phyloP scores from a whole-genome alignment of 2,888 invertebrate genomes.

The Pyrochroa serraticornis region DNA sequence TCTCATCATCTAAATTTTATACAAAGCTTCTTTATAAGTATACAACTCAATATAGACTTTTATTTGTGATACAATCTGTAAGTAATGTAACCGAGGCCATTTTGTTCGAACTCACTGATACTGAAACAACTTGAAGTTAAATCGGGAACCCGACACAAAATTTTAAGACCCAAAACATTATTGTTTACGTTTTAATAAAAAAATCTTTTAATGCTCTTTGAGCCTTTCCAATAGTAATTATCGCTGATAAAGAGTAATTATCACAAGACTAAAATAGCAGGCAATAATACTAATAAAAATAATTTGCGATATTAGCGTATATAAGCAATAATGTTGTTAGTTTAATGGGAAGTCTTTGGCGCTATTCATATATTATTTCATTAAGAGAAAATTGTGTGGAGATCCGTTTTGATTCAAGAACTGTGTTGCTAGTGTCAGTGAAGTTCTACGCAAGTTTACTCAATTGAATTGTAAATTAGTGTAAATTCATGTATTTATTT shows the following conservation, averaged over 20 bases:
- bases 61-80: constrained; percentile 34
- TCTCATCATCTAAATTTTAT: constrained; percentile 47
- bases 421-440: neutral
- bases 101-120: constrained; percentile 5
- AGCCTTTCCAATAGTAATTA: too few species aligned
- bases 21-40: constrained; percentile 32
- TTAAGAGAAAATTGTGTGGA: neutral
- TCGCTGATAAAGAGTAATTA: constrained; percentile 8
- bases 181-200: too few species aligned
- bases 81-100: constrained; percentile 17
- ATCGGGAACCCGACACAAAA: too few species aligned
- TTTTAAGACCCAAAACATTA: too few species aligned
- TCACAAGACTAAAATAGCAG: neutral
- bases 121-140: neutral
- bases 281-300: neutral
- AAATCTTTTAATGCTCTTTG: neutral
- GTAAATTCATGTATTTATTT: constrained; percentile 56
- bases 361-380: constrained; percentile 17
- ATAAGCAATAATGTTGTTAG: too few species aligned
- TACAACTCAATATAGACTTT: constrained; percentile 27
- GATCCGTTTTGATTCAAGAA: neutral
- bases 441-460: neutral
- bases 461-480: constrained; percentile 43
- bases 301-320: neutral
- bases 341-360: neutral